Conservation (phyloP, 2,888 invertebrate genomes). For the Ephialtes manifestator region DNA sequence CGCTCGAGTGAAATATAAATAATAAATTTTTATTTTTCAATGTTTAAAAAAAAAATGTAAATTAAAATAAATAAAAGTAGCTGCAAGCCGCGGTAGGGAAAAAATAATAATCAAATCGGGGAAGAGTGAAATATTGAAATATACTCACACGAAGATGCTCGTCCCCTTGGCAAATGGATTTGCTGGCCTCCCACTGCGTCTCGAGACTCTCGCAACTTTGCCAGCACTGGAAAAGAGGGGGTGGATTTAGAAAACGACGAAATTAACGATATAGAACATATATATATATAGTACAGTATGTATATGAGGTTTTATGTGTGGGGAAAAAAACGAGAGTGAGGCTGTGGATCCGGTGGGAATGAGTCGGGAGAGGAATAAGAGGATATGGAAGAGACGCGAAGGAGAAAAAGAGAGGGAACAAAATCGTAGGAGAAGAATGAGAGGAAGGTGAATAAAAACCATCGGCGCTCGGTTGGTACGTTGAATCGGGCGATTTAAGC, state of each 20-base stretch:
- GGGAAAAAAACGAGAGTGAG: conserved; percentile 22
- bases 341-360: conserved; percentile 69
- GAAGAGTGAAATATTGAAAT: conserved; percentile 67
- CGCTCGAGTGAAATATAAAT: conserved; percentile 38
- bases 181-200: conserved; percentile 81
- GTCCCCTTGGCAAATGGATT: conserved; percentile 82
- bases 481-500: conserved; percentile 83
- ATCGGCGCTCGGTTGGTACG: conserved; percentile 73
- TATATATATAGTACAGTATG: neutral
- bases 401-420: conserved; percentile 64
- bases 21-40: conserved; percentile 42
- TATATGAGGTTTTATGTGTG: conserved; percentile 19
- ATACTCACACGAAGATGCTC: conserved; percentile 81
- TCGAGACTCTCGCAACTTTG: conserved; percentile 82
- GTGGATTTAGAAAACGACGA: conserved; percentile 61
- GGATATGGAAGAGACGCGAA: conserved; percentile 67
- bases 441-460: conserved; percentile 79
- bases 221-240: conserved; percentile 81
- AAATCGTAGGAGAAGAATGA: conserved; percentile 73
- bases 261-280: conserved; percentile 39
- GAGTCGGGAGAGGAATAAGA: conserved; percentile 58
- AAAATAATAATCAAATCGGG: conserved; percentile 49
- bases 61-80: conserved; percentile 27
- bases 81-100: neutral
- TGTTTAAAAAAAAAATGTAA: conserved; percentile 15